Evolutionary conservation across 2,113 vertebrate genomes (phyloP).

Genomic region (Physeter macrocephalus): DNA sequence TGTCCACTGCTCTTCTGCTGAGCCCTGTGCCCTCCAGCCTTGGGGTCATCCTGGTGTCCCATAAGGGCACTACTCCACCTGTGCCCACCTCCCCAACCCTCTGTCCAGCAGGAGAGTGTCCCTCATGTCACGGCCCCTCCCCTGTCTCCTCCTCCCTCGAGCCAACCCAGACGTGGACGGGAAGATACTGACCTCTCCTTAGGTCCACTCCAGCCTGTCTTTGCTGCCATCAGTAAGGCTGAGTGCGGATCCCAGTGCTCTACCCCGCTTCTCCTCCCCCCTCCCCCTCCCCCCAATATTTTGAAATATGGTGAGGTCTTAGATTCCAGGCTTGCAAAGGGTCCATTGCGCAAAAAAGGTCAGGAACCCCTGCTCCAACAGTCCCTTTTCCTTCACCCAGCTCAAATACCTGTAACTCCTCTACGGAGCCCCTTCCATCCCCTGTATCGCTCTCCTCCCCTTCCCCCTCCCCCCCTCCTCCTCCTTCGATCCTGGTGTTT

Average conservation of each 20-base stretch:
- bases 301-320: neutral
- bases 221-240: neutral
- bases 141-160: neutral
- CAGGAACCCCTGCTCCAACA: neutral
- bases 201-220: neutral
- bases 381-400: neutral
- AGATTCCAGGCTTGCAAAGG: neutral
- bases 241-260: accelerated
- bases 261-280: too few relatives aligned
- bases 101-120: accelerated
- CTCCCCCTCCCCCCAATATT: neutral
- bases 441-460: accelerated
- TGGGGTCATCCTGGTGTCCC: neutral
- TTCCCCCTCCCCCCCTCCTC: accelerated
- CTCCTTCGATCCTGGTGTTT: neutral
- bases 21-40: too few relatives aligned
- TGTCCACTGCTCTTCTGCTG: neutral
- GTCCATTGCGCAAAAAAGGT: neutral
- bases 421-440: accelerated
- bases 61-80: accelerated
- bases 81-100: accelerated
- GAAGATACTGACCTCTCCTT: neutral
- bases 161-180: neutral
- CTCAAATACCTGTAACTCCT: neutral
- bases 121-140: accelerated